phyloP scores from a whole-genome alignment of 1,140 invertebrate species.

The Piezodorus guildinii region DNA sequence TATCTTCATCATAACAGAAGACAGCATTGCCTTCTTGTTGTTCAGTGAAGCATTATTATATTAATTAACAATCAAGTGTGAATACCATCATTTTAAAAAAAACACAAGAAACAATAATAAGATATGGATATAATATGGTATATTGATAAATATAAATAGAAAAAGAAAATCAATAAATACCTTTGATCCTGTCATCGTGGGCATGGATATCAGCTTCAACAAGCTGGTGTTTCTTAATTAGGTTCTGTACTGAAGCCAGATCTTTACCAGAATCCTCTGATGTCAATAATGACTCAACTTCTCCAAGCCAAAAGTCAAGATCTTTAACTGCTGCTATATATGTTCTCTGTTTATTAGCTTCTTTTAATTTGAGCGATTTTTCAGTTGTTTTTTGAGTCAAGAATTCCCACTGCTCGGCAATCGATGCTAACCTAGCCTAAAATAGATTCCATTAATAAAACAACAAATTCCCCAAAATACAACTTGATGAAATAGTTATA shows the following conservation, averaged over 20 bases:
- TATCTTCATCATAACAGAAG: too few species aligned
- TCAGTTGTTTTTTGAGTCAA: conserved; percentile 95
- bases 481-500: neutral
- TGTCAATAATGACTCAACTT: conserved; percentile 92
- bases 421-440: conserved; percentile 66
- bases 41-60: too few species aligned
- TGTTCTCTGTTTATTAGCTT: conserved; percentile 96
- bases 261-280: conserved; percentile 98
- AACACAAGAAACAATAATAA: too few species aligned
- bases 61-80: too few species aligned
- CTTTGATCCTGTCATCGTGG: conserved; percentile 90
- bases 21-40: too few species aligned
- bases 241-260: conserved; percentile 94
- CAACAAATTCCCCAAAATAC: neutral
- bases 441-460: neutral
- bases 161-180: conserved; percentile 32
- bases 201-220: conserved; percentile 94
- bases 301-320: conserved; percentile 98
- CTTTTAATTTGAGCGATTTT: conserved; percentile 94
- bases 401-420: conserved; percentile 97
- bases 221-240: conserved; percentile 98
- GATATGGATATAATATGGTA: too few species aligned
- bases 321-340: conserved; percentile 99
- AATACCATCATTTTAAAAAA: too few species aligned
- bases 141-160: too few species aligned